Evolutionary conservation across 2,888 invertebrate species (phyloP).

Genomic region (Philonicus albiceps): DNA sequence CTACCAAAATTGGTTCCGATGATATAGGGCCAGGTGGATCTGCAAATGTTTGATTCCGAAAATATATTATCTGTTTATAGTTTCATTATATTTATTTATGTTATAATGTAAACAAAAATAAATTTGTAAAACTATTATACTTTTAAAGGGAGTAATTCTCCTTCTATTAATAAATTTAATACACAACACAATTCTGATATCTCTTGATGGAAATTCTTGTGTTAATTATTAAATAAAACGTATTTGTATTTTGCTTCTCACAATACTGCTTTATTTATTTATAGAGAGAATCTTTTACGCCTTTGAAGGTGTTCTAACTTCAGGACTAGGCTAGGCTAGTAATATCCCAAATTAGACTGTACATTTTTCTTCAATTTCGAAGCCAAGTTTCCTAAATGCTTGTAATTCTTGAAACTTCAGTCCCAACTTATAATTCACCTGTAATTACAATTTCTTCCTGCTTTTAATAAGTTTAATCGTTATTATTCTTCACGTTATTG

Average conservation of each 20-base stretch:
- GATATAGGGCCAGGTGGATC: conserved; percentile 84
- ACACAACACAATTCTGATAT: background rate
- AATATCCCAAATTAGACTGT: too few species aligned
- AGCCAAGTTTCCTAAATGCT: too few species aligned
- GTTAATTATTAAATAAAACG: background rate
- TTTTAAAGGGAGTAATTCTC: background rate
- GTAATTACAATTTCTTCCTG: too few species aligned
- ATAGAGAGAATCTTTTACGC: background rate
- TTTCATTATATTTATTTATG: background rate
- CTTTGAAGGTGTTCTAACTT: too few species aligned
- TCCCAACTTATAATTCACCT: too few species aligned
- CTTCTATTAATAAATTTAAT: background rate
- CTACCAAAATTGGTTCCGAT: conserved; percentile 77
- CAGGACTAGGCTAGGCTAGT: too few species aligned
- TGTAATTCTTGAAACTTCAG: too few species aligned
- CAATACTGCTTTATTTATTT: background rate
- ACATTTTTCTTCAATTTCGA: too few species aligned
- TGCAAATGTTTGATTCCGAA: conserved; percentile 57
- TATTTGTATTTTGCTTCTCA: background rate
- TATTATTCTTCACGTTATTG: too few species aligned
- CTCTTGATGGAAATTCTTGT: background rate
- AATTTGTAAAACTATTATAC: too few species aligned
- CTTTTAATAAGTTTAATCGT: too few species aligned
- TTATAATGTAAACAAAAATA: background rate
- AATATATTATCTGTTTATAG: background rate